These are phyloP conservation scores for Engraulis encrasicolus DNA, from an alignment of 2,113 vertebrate species.

Conservation along the genomic window DNA sequence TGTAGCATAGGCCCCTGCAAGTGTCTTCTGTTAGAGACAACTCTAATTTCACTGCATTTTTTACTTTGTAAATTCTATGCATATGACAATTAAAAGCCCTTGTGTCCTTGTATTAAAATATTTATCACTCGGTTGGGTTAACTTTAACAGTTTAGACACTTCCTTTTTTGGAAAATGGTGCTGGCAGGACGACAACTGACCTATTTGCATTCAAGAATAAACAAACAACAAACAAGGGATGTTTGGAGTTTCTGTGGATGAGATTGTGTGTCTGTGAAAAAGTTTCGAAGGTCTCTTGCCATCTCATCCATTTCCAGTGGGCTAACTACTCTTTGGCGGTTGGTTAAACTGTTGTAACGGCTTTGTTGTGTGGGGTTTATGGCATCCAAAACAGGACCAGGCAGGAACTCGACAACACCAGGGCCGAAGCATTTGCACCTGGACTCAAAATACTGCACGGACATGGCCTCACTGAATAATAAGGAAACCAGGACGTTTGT, in stretches of 20 bases:
- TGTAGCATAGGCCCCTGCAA: no score
- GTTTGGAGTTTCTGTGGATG: background rate
- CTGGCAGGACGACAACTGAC: background rate
- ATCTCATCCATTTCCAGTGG: background rate
- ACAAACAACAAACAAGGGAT: background rate
- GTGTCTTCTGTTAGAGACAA: no score
- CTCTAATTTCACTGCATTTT: no score
- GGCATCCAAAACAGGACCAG: background rate
- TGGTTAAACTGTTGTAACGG: background rate
- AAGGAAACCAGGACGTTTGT: background rate
- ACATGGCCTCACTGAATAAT: background rate
- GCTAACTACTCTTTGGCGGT: no score
- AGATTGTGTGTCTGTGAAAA: background rate
- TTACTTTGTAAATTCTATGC: no score
- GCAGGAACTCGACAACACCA: background rate
- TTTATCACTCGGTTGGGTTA: no score
- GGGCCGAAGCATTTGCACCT: slow-evolving; percentile 16
- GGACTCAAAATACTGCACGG: slow-evolving; percentile 10
- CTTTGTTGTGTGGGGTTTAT: background rate
- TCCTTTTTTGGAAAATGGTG: no score
- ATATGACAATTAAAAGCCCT: no score
- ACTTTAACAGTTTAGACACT: no score
- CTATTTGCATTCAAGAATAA: background rate
- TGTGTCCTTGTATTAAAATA: no score
- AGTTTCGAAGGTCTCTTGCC: background rate